Evolutionary conservation across 2,888 invertebrate species (phyloP), one percentile per base, ranked within the genome.

Genomic region (Falcaria lacertinaria): DNA sequence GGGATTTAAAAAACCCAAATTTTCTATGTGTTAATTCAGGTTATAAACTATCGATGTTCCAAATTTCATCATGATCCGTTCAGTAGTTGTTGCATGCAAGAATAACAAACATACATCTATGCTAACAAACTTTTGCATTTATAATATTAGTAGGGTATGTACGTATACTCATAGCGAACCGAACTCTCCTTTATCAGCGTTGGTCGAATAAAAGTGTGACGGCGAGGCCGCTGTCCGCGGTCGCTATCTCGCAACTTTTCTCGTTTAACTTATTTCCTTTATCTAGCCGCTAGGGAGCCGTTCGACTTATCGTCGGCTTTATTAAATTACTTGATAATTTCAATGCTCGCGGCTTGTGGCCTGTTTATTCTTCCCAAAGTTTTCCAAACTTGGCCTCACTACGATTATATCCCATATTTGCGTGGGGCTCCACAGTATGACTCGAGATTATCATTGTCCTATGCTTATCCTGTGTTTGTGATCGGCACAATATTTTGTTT

Each of bases 301-400:
- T 63, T 66, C 70, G 66, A 76, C 75, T 80, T 83, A 83, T 80
- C 75, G 74, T 62, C 60, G 58, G 68, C 66, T 77, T 82, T 85
- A 85, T 83, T 84, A 82, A 82, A 83, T 84, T 80, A 83, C 85
- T 83, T 80, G 74, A 77, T 80, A 81, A 83, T 83, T 83, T 80
- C 80, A 76, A 80, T 81, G 69, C 69, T 69, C 60, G 61, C 60
- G 69, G 61, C 64, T 68, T 59, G 63, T 52, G 56, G 43, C 66
- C 69, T 81, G 74, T 80, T 83, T 81, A 71, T 74, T 74, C 63
- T 73, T 68, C 59, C 51, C 43, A 19, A 52, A 65, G 47, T 56
- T 57, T 59, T 61, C 48, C 43, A 57, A 58, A 59, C 48, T 54
- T 49, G 38, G 33, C 41, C 39, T 15, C 33, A 52, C 44, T 50